Evolutionary conservation across 1,140 invertebrate species (phyloP).

Genomic region (Zaprionus taronus): DNA sequence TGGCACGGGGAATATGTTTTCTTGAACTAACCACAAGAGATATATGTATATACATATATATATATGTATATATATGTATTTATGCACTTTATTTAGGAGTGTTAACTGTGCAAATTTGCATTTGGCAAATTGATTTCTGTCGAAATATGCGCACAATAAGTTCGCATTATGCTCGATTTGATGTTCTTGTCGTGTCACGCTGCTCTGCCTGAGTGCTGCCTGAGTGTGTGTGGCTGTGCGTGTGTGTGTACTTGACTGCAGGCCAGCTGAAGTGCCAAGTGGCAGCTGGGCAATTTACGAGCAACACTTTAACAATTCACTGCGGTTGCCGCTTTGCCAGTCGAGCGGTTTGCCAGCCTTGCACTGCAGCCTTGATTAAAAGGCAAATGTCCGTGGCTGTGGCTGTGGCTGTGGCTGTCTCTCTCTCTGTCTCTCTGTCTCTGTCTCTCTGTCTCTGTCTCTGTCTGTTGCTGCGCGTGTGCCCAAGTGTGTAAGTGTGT

Average conservation of each 20-base stretch:
- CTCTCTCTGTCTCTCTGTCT: neutral
- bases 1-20: neutral
- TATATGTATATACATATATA: too few species aligned
- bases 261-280: slow-evolving; percentile 7
- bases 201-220: neutral
- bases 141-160: slow-evolving; percentile 7
- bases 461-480: slow-evolving; percentile 4
- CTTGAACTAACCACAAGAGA: neutral
- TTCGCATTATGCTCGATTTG: neutral
- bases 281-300: slow-evolving; percentile 41
- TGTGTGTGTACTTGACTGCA: slow-evolving; percentile 1
- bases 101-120: neutral
- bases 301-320: slow-evolving; percentile 41
- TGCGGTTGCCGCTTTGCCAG: slow-evolving; percentile 43
- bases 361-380: slow-evolving; percentile 74
- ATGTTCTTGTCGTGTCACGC: neutral
- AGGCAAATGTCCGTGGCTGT: slow-evolving; percentile 52
- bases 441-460: neutral
- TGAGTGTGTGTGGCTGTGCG: neutral
- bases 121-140: slow-evolving; percentile 18
- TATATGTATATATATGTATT: too few species aligned
- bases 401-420: slow-evolving; percentile 1
- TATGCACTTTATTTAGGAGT: neutral
- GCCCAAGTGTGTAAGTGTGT: slow-evolving; percentile 23
- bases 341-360: slow-evolving; percentile 45